Base-by-base conservation (phyloP, 1,140 invertebrate species). In the Calliopsis andreniformis region DNA sequence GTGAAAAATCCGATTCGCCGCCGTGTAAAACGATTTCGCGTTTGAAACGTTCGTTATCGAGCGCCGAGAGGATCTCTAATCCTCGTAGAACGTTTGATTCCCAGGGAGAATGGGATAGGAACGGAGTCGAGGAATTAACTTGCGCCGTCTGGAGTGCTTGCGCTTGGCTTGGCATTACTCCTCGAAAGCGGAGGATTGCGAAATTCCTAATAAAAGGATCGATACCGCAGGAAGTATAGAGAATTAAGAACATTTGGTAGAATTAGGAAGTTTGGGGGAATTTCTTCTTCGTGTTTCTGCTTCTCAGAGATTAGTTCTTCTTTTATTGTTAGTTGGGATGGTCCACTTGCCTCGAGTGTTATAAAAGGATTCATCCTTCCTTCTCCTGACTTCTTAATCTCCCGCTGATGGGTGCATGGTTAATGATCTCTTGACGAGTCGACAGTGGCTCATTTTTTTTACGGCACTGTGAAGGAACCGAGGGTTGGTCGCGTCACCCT, bases 401-500 rank as follows among this genome's bases (percentile, higher is more conserved):
- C 1, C 12, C 28, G 28, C 18, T 28, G 28, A 32, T 5, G 53
- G 28, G 28, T 32, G 3, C 35, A 0, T 28, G 16, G 18, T 72
- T 72, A 30, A 64, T 66, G 49, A 61, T 39, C 20, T 12, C 25
- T 66, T 43, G 49, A 53, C 30, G 49, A 68, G 64, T 80, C 71
- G 51, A 64, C 42, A 23, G 32, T 30, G 51, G 14, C 32, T 42
- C n/a, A 1, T 10, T 47, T 59, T 56, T n/a, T 53, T 20, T 73
- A 78, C 56, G 61, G 18, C 59, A 67, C 39, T 82, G 76, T 61
- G 53, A 28, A 56, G 67, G 23, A 61, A 25, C 49, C 16, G 35
- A 63, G 68, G 63, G 51, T 78, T 59, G 47, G 45, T 62, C 14
- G 45, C 6, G 55, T 23, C 53, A 42, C 79, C 61, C 73, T 61